These are phyloP conservation scores for Corythornis leucogaster DNA, from an alignment of 2,797 vertebrate species.

Conservation along the genomic window DNA sequence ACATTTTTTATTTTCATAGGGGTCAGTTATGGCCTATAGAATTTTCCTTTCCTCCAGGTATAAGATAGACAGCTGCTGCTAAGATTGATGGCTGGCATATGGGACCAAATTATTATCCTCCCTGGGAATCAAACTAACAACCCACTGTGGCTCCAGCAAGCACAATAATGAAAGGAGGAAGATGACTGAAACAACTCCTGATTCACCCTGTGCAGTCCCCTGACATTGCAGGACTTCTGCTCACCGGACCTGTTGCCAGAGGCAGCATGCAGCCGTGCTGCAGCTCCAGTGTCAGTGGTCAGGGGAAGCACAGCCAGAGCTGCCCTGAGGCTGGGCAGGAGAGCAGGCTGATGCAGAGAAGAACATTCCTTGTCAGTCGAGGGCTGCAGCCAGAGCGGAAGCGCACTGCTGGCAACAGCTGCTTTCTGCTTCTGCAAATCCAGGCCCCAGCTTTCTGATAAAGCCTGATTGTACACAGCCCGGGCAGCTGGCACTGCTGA, in stretches of 20 bases:
- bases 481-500: conserved; percentile 32
- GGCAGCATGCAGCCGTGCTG: neutral
- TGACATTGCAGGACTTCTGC: neutral
- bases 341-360: neutral
- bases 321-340: neutral
- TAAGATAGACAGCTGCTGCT: neutral
- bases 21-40: neutral
- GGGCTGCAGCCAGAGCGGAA: neutral
- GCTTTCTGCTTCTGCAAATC: conserved; percentile 13
- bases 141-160: neutral
- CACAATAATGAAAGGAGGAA: neutral
- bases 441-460: conserved; percentile 30
- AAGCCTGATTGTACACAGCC: conserved; percentile 34
- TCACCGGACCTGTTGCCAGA: neutral
- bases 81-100: neutral
- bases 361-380: conserved; percentile 7
- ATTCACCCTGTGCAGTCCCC: neutral
- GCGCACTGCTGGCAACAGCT: conserved; percentile 20
- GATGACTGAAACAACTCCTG: neutral
- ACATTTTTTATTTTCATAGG: neutral
- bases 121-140: neutral
- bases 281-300: neutral
- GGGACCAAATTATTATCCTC: neutral
- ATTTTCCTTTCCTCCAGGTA: neutral
- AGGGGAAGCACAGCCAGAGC: conserved; percentile 6